Percentiles rank a stretch among this genome's conserved stretches.
phyloP scores from a whole-genome alignment of 2,113 vertebrate species.

The Mesembrinibis cayennensis region DNA sequence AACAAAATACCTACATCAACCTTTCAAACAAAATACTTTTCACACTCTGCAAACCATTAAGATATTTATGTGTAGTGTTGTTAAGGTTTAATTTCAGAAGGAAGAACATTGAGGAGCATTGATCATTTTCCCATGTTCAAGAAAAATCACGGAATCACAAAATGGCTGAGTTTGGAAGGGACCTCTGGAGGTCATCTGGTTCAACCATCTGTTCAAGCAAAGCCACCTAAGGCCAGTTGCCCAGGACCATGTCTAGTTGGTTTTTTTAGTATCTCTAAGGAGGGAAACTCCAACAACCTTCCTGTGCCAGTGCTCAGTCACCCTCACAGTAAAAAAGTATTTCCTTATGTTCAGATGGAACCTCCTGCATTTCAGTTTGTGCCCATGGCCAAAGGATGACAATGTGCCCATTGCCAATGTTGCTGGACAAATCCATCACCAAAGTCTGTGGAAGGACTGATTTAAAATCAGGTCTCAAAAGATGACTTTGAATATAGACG shows the following conservation, averaged over 20 bases:
- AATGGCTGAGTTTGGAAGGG: not conserved
- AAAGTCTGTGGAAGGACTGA: not conserved
- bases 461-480: not conserved
- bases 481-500: not conserved
- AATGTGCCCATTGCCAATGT: not conserved
- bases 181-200: not conserved
- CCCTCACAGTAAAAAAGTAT: not conserved
- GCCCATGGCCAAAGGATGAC: not conserved
- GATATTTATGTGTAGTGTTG: not conserved
- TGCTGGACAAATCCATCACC: not conserved
- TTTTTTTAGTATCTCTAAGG: not conserved
- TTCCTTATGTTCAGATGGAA: not conserved
- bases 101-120: not conserved
- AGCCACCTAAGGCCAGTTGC: not conserved
- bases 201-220: not conserved
- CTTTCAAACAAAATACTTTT: not conserved
- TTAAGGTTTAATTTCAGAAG: not conserved
- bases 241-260: fast-evolving
- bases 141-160: not conserved
- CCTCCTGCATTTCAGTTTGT: not conserved
- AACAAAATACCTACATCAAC: not conserved
- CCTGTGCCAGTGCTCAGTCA: not conserved
- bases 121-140: not conserved
- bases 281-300: not conserved
- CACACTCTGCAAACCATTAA: not conserved